Conservation (phyloP, 2,888 invertebrate species). For the Biston betularia region DNA sequence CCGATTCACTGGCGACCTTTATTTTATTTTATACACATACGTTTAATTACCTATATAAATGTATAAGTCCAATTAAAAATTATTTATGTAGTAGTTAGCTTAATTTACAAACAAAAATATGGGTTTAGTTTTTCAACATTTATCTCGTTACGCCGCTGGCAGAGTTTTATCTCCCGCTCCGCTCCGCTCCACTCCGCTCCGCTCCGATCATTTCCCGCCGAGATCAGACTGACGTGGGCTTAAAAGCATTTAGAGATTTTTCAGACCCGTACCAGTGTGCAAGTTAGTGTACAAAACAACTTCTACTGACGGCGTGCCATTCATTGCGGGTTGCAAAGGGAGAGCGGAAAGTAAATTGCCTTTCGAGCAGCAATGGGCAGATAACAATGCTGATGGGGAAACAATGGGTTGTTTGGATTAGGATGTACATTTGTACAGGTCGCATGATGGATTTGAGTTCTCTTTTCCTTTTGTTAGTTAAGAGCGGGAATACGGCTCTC, state of each 20-base stretch:
- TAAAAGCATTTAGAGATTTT: conserved; percentile 71
- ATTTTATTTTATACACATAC: too few relatives aligned
- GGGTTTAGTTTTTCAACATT: too few relatives aligned
- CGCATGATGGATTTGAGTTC: conserved; percentile 8
- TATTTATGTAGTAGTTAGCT: too few relatives aligned
- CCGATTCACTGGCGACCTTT: too few relatives aligned
- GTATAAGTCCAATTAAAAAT: too few relatives aligned
- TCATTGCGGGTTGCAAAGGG: conserved; percentile 14
- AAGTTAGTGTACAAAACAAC: conserved; percentile 23
- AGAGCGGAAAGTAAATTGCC: conserved; percentile 13
- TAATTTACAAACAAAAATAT: too few relatives aligned
- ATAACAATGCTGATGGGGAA: conserved; percentile 11
- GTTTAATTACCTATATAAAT: too few relatives aligned
- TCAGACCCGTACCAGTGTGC: conserved; percentile 45
- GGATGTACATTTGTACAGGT: conserved; percentile 14
- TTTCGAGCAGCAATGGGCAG: conserved; percentile 8
- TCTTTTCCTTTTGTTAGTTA: not conserved
- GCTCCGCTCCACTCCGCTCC: too few relatives aligned
- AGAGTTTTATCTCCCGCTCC: too few relatives aligned
- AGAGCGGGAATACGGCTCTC: too few relatives aligned
- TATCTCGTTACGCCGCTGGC: too few relatives aligned
- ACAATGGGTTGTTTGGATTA: conserved; percentile 12
- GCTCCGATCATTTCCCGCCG: conserved; percentile 44
- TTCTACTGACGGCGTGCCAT: conserved; percentile 1
- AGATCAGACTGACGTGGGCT: conserved; percentile 59